These are phyloP conservation scores for Acrocyrtus sp. DNA, from an alignment of 2,888 invertebrate species.

Conservation along the genomic window DNA sequence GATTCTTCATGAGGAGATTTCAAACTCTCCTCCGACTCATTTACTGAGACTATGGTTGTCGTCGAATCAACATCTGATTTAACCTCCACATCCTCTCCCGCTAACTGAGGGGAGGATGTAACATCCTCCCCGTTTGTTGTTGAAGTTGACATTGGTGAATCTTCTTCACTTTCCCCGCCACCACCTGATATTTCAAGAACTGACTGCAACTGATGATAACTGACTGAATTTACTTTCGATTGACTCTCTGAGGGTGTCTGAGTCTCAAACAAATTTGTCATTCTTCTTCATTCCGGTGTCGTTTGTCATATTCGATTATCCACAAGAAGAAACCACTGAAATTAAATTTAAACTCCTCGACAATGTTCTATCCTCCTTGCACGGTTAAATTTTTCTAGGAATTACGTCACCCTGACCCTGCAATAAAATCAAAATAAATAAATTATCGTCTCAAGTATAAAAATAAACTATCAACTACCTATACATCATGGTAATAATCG, in stretches of 20 bases:
- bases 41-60: conserved; percentile 40
- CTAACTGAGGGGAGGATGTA: conserved; percentile 24
- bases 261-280: conserved; percentile 49
- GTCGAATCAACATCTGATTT: conserved; percentile 47
- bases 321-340: background rate
- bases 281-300: conserved; percentile 44
- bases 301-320: background rate
- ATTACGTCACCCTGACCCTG: no score
- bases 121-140: conserved; percentile 35
- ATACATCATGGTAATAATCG: no score
- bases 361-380: no score
- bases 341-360: no score
- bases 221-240: conserved; percentile 28
- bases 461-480: no score
- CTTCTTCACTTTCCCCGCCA: conserved; percentile 30
- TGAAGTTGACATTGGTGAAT: conserved; percentile 40
- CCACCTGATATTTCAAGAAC: conserved; percentile 18
- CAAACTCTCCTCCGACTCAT: conserved; percentile 41
- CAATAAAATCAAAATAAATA: no score
- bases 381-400: no score
- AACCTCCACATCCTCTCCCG: conserved; percentile 31
- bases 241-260: conserved; percentile 44
- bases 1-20: conserved; percentile 32
- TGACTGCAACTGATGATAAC: conserved; percentile 29
- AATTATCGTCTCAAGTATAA: no score